Evolutionary conservation across 2,113 vertebrate genomes (phyloP).

Genomic region (Synchiropus splendidus): DNA sequence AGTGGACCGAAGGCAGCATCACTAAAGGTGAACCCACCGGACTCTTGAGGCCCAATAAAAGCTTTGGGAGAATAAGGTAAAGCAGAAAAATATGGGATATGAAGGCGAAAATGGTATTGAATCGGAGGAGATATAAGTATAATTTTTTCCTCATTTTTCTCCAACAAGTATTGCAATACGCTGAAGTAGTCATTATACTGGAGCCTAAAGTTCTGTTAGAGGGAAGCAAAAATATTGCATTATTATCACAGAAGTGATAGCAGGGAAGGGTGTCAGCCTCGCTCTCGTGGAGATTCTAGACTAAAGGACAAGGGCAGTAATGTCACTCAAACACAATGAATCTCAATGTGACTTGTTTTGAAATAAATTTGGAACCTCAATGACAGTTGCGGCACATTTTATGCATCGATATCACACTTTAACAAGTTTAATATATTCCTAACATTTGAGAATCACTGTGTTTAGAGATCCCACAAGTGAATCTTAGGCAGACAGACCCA

Average conservation of each 20-base stretch:
- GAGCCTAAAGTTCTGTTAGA: slow-evolving; percentile 9
- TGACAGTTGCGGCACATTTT: neutral
- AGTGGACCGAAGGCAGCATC: slow-evolving; percentile 46
- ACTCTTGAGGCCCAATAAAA: slow-evolving; percentile 49
- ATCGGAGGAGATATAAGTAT: slow-evolving; percentile 10
- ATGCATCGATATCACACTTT: neutral
- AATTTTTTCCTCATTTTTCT: no score
- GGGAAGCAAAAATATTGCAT: slow-evolving; percentile 4
- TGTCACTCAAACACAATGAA: slow-evolving; percentile 51
- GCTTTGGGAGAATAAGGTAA: slow-evolving; percentile 50
- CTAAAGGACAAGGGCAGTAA: slow-evolving; percentile 22
- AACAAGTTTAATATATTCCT: neutral
- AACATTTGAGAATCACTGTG: slow-evolving; percentile 53
- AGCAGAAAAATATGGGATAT: slow-evolving; percentile 54
- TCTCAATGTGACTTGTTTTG: slow-evolving; percentile 32
- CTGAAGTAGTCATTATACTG: no score
- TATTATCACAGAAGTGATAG: slow-evolving; percentile 12
- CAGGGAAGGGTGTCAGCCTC: slow-evolving; percentile 19
- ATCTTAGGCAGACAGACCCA: slow-evolving; percentile 60
- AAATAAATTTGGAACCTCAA: neutral
- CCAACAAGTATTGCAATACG: no score
- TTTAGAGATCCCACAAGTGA: slow-evolving; percentile 44
- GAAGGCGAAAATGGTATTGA: slow-evolving; percentile 41
- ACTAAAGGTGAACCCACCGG: slow-evolving; percentile 48
- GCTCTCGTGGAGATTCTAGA: slow-evolving; percentile 27